Evolutionary conservation across 2,113 vertebrate genomes (phyloP).

Genomic region (Myrmecobius fasciatus): DNA sequence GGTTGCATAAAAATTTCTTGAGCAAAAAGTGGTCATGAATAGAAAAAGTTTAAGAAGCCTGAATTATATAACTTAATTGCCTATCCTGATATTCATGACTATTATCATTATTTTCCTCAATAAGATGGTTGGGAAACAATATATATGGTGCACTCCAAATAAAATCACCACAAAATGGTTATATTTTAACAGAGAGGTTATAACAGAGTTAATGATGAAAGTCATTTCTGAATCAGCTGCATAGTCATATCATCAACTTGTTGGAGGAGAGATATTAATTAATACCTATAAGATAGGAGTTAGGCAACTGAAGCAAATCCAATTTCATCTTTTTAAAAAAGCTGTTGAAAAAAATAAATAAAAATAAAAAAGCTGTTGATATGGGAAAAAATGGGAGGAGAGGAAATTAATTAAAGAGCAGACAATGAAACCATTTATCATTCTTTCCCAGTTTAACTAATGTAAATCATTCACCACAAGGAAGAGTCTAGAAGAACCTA

Average conservation of each 20-base stretch:
- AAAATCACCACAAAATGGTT: neutral
- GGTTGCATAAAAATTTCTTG: no score
- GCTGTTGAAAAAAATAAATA: no score
- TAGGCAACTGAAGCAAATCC: neutral
- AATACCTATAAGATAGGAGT: neutral
- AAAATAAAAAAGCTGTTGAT: neutral
- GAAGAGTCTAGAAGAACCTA: neutral
- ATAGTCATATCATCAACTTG: neutral
- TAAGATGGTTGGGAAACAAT: neutral
- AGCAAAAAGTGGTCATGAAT: no score
- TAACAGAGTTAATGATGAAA: neutral
- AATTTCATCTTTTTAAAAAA: neutral
- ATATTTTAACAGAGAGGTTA: neutral
- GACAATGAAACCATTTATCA: neutral
- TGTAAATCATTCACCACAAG: neutral
- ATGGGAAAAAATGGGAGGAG: neutral
- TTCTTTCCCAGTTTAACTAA: neutral
- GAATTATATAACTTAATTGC: neutral
- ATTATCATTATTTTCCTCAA: neutral
- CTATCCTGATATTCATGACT: neutral
- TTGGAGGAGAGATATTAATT: neutral
- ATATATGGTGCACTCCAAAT: neutral
- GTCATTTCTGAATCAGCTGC: neutral
- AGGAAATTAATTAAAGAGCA: neutral
- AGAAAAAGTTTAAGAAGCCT: no score